Evolutionary conservation across 2,888 invertebrate species (phyloP).

Genomic region (Anthophora plumipes): DNA sequence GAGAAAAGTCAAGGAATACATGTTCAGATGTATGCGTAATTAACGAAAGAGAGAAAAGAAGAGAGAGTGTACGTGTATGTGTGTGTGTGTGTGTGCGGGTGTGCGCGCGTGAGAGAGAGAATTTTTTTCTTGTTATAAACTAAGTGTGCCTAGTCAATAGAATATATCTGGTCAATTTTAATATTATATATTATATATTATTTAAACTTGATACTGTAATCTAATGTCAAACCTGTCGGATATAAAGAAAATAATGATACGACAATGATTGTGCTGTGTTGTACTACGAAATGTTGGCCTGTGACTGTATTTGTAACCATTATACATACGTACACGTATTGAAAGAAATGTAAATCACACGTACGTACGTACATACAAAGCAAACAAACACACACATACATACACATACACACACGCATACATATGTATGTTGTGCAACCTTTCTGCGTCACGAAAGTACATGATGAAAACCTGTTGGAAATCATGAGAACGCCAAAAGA

Average conservation of each 20-base stretch:
- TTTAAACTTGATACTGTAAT: slow-evolving; percentile 81
- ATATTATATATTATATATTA: slow-evolving; percentile 82
- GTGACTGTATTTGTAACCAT: slow-evolving; percentile 83
- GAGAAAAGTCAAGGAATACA: slow-evolving; percentile 4
- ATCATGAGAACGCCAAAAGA: slow-evolving; percentile 10
- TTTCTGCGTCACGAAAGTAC: slow-evolving; percentile 48
- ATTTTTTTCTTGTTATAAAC: slow-evolving; percentile 87
- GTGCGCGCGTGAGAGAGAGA: slow-evolving; percentile 68
- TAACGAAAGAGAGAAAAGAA: slow-evolving; percentile 30
- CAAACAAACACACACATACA: slow-evolving; percentile 62
- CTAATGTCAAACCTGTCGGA: slow-evolving; percentile 76
- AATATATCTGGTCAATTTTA: slow-evolving; percentile 88
- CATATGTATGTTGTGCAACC: slow-evolving; percentile 81
- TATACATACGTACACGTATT: slow-evolving; percentile 70
- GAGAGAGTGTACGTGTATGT: too few species aligned
- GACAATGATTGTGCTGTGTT: slow-evolving; percentile 85
- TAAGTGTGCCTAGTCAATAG: slow-evolving; percentile 89
- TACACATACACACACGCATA: slow-evolving; percentile 75
- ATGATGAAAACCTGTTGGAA: neutral
- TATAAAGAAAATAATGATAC: slow-evolving; percentile 80
- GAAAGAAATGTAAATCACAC: slow-evolving; percentile 41
- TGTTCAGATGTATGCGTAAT: slow-evolving; percentile 13
- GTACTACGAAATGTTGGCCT: slow-evolving; percentile 85
- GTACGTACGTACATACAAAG: slow-evolving; percentile 76
- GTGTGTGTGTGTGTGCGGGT: slow-evolving; percentile 48